Evolutionary conservation across 2,797 vertebrate species (phyloP).

Genomic region (Thaleichthys pacificus): DNA sequence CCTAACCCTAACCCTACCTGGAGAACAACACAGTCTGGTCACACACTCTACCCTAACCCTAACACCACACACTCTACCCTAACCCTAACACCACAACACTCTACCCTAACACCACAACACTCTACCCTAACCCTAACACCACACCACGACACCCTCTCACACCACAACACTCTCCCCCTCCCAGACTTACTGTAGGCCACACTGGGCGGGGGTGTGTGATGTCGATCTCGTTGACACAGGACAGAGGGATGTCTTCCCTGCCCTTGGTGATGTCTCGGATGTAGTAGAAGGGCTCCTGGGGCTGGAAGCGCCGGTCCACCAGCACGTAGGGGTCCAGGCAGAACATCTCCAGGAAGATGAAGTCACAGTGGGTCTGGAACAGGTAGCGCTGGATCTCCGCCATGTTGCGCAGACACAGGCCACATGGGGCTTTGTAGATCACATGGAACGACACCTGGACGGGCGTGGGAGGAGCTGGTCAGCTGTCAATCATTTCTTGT

Average conservation of each 20-base stretch:
- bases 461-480: too few relatives aligned
- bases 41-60: too few relatives aligned
- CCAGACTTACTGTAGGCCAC: constrained; percentile 90
- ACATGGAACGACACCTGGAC: constrained; percentile 93
- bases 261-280: constrained; percentile 90
- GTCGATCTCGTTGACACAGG: constrained; percentile 98
- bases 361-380: constrained; percentile 90
- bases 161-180: background rate
- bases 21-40: too few relatives aligned
- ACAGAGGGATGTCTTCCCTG: constrained; percentile 90
- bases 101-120: background rate
- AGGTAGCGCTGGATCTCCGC: constrained; percentile 92
- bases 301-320: constrained; percentile 93
- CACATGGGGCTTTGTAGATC: constrained; percentile 95
- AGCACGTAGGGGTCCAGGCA: constrained; percentile 96
- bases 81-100: background rate
- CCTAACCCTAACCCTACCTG: too few relatives aligned
- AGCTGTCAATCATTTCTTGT: too few relatives aligned
- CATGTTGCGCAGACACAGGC: constrained; percentile 95
- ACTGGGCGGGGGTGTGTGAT: constrained; percentile 82
- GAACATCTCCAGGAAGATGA: constrained; percentile 97
- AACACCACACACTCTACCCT: too few relatives aligned
- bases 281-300: constrained; percentile 91
- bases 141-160: background rate
- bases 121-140: background rate